Conservation (phyloP, 2,888 invertebrate genomes). For the Trisateles emortualis region DNA sequence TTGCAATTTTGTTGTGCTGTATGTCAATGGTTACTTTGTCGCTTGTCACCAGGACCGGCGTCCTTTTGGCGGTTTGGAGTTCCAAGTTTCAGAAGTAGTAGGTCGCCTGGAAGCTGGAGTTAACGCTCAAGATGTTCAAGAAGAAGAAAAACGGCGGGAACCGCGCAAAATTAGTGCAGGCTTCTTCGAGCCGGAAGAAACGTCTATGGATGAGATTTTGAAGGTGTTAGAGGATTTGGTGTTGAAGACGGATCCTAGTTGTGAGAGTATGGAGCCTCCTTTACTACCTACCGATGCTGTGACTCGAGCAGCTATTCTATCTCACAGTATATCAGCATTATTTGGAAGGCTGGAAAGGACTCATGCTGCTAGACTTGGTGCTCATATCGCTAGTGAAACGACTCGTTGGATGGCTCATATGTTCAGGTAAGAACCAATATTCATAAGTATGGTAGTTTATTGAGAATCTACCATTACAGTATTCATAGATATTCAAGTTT, state of each 20-base stretch:
- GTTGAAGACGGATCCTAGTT: constrained; percentile 87
- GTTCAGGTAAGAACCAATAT: constrained; percentile 88
- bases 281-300: constrained; percentile 88
- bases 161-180: constrained; percentile 82
- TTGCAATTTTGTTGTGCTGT: constrained; percentile 18
- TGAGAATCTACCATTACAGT: no score
- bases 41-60: constrained; percentile 85
- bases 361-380: constrained; percentile 93
- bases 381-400: constrained; percentile 94
- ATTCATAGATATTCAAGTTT: neutral
- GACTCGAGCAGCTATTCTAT: constrained; percentile 89
- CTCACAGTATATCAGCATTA: constrained; percentile 96
- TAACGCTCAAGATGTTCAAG: constrained; percentile 73
- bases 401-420: constrained; percentile 95
- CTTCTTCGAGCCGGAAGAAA: constrained; percentile 85
- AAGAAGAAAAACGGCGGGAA: constrained; percentile 74
- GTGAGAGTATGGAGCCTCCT: constrained; percentile 88
- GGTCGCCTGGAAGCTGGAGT: constrained; percentile 90
- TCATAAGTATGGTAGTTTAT: neutral
- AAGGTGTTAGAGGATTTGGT: constrained; percentile 87
- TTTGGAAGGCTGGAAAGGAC: constrained; percentile 93
- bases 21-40: constrained; percentile 44
- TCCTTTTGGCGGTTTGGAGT: constrained; percentile 89
- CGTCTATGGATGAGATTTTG: constrained; percentile 88
- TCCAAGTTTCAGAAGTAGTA: constrained; percentile 91